Base-by-base conservation (phyloP, 2,888 invertebrate species). In the Drosophila anceps region DNA sequence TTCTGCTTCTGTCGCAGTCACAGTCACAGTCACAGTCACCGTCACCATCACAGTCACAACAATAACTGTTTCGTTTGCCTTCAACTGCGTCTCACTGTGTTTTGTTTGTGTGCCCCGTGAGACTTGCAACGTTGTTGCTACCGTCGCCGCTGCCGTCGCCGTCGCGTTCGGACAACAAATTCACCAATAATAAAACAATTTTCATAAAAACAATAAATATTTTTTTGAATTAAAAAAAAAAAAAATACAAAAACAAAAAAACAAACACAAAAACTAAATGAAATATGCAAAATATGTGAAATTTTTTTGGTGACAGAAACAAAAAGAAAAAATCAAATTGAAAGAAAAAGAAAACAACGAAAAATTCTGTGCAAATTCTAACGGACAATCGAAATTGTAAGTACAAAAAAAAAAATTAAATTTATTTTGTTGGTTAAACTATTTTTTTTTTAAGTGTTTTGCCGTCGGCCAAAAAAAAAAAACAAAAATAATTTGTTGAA, bases 241-340 rank as follows among this genome's bases (percentile, higher is more conserved):
- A 48, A 39, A 57, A 53, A 55, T 39, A 54, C 58, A 18, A 44
- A 53, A 50, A 58, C 61, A n/a, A n/a, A n/a, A 48, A 39, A 58
- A 37, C 4, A 57, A 53, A 55, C 46, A 54, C 58, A 18, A 44
- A 53, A 50, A 58, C 61, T 12, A 54, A 55, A 65, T 57, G 12
- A 54, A 44, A 50, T 24, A 39, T 18, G 51, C 10, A 58, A 74
- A 76, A 61, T 67, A 76, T 76, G 76, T 76, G 33, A 48, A 62
- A 62, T 77, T 77, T 78, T 78, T 77, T 78, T 77, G 64, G 78
- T 73, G 79, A 69, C 33, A 50, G 54, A 55, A 61, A 48, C 37
- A 53, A 66, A 41, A 55, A 18, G 4, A 58, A 73, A 53, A 53
- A 73, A 48, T 10, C 35, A 20, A 51, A 65, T 7, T 12, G 31